phyloP scores from a whole-genome alignment of 1,140 invertebrate genomes.

The Ectropis grisescens region DNA sequence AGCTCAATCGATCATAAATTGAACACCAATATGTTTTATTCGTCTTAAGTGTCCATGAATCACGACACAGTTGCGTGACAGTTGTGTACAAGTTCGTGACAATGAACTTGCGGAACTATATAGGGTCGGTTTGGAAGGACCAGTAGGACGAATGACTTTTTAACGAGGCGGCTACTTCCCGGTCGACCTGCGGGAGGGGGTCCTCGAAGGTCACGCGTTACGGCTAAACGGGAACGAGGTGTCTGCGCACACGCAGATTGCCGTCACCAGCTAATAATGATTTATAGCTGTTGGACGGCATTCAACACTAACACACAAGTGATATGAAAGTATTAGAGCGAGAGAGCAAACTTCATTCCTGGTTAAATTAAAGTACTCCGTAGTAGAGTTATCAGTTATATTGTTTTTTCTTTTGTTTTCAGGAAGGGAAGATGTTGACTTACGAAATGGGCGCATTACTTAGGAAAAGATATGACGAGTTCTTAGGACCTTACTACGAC shows the following conservation, averaged over 20 bases:
- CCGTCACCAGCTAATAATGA: slow-evolving; percentile 52
- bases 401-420: slow-evolving; percentile 13
- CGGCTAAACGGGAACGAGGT: slow-evolving; percentile 45
- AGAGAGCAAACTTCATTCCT: too few species aligned
- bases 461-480: slow-evolving; percentile 69
- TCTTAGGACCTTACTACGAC: slow-evolving; percentile 70
- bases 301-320: too few species aligned
- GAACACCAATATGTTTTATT: too few species aligned
- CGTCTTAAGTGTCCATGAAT: too few species aligned
- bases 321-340: too few species aligned
- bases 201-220: slow-evolving; percentile 41
- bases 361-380: too few species aligned
- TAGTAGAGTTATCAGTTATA: too few species aligned
- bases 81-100: too few species aligned
- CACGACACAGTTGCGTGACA: too few species aligned
- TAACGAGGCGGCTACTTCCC: slow-evolving; percentile 46
- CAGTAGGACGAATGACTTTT: slow-evolving; percentile 20
- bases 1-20: too few species aligned
- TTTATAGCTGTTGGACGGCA: slow-evolving; percentile 30
- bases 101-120: slow-evolving; percentile 8
- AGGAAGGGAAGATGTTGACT: slow-evolving; percentile 73
- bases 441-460: slow-evolving; percentile 73
- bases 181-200: slow-evolving; percentile 24
- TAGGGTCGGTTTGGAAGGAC: slow-evolving; percentile 14
- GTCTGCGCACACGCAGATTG: slow-evolving; percentile 37